Percentiles rank a stretch among this genome's conserved stretches.
These are phyloP conservation scores for Aepyceros melampus DNA, from an alignment of 2,113 vertebrate species.

Conservation along the genomic window DNA sequence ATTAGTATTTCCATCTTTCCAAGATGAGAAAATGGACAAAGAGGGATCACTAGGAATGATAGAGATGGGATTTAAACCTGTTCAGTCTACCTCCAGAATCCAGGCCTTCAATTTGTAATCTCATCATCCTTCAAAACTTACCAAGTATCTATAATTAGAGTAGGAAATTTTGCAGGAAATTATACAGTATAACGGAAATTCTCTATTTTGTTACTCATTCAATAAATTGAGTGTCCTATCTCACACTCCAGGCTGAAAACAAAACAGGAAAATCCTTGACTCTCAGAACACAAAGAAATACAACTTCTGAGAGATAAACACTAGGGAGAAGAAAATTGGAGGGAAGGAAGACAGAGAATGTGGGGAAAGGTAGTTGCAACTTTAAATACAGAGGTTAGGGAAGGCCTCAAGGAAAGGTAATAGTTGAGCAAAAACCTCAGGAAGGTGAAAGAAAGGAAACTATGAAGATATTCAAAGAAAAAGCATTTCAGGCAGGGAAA, in stretches of 20 bases:
- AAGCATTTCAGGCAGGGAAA: background rate
- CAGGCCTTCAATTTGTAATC: background rate
- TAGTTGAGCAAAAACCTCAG: background rate
- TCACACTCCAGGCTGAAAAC: background rate
- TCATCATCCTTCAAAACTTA: background rate
- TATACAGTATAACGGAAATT: background rate
- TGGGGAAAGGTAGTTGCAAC: background rate
- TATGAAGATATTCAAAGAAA: background rate
- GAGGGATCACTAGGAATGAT: background rate
- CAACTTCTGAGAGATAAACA: background rate
- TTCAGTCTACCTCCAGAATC: background rate
- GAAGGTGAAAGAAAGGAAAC: background rate
- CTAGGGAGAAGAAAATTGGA: background rate
- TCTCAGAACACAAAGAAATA: slow-evolving; percentile 5
- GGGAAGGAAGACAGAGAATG: background rate
- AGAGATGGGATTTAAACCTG: background rate
- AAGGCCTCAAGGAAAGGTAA: background rate
- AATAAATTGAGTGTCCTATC: background rate
- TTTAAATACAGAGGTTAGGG: background rate
- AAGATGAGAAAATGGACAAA: background rate
- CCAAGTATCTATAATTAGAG: background rate
- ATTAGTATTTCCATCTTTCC: background rate
- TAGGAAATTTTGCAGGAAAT: background rate
- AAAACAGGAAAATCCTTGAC: slow-evolving; percentile 20
- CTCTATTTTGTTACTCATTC: background rate